Evolutionary conservation across 2,888 invertebrate species (phyloP).

Genomic region (Antheraea assamensis): DNA sequence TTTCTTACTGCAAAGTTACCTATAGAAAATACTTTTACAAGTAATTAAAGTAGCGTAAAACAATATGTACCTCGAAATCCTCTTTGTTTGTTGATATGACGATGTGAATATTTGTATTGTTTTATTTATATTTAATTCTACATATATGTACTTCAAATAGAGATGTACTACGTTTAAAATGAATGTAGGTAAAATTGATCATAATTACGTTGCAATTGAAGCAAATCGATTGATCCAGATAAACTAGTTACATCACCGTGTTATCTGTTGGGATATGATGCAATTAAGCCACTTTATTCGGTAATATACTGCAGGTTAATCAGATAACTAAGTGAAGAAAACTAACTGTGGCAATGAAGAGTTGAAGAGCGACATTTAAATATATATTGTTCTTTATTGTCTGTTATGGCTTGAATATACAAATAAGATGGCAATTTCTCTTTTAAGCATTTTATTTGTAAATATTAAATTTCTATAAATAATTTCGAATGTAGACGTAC

Average conservation of each 20-base stretch:
- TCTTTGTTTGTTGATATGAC: neutral
- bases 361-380: neutral
- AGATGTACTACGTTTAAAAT: neutral
- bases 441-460: no score
- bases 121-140: no score
- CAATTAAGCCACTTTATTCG: conserved; percentile 36
- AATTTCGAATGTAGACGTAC: no score
- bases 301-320: conserved; percentile 35
- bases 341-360: neutral
- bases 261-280: conserved; percentile 49
- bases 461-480: no score
- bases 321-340: neutral
- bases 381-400: neutral
- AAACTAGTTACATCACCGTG: conserved; percentile 45
- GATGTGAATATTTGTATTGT: no score
- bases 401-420: neutral
- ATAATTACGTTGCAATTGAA: conserved; percentile 46
- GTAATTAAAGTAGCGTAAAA: neutral
- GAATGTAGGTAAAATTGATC: conserved; percentile 39
- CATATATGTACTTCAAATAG: neutral
- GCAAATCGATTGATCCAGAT: conserved; percentile 44
- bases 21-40: neutral
- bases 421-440: neutral
- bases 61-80: neutral
- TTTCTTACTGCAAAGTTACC: neutral